A percentile compares a stretch with the other conserved stretches of the same genome.
Evolutionary conservation across 1,140 invertebrate genomes (phyloP).

Genomic region (Zaprionus tsacasi): DNA sequence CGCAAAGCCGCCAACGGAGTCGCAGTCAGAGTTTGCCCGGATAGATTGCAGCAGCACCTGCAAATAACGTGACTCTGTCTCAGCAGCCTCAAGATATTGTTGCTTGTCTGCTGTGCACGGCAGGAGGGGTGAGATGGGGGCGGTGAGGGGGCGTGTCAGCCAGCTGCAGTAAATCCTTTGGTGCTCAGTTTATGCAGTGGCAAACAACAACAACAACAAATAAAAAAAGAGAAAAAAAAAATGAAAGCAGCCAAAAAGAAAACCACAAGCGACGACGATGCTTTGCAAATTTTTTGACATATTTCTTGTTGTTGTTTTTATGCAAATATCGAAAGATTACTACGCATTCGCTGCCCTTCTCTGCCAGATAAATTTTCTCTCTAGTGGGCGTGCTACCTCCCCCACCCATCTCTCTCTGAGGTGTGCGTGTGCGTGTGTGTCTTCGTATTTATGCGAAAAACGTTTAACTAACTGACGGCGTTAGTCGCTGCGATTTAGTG

Average conservation of each 20-base stretch:
- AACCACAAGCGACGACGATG: slow-evolving; percentile 18
- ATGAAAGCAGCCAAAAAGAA: slow-evolving; percentile 26
- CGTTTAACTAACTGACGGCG: slow-evolving; percentile 80
- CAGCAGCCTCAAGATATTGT: slow-evolving; percentile 52
- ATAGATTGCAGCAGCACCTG: slow-evolving; percentile 82
- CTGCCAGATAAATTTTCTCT: slow-evolving; percentile 57
- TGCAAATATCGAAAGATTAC: slow-evolving; percentile 82
- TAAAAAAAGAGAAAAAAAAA: slow-evolving; percentile 12
- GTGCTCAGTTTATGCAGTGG: slow-evolving; percentile 66
- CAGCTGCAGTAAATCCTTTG: slow-evolving; percentile 68
- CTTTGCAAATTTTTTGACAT: slow-evolving; percentile 69
- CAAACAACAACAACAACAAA: slow-evolving; percentile 26
- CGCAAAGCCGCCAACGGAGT: slow-evolving; percentile 61
- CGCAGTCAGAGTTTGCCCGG: slow-evolving; percentile 44
- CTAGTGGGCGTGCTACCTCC: slow-evolving; percentile 28
- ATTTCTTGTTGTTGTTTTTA: slow-evolving; percentile 57
- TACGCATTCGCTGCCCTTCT: slow-evolving; percentile 18
- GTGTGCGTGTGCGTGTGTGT: slow-evolving; percentile 20
- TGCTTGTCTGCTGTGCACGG: slow-evolving; percentile 16
- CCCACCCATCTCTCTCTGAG: slow-evolving; percentile 17
- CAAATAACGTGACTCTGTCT: slow-evolving; percentile 81
- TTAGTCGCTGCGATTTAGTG: slow-evolving; percentile 77
- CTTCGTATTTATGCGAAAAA: slow-evolving; percentile 69
- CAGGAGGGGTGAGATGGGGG: neutral
- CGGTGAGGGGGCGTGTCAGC: slow-evolving; percentile 24